These are phyloP conservation scores for Columbina picui DNA, from an alignment of 2,113 vertebrate genomes.

Conservation along the genomic window DNA sequence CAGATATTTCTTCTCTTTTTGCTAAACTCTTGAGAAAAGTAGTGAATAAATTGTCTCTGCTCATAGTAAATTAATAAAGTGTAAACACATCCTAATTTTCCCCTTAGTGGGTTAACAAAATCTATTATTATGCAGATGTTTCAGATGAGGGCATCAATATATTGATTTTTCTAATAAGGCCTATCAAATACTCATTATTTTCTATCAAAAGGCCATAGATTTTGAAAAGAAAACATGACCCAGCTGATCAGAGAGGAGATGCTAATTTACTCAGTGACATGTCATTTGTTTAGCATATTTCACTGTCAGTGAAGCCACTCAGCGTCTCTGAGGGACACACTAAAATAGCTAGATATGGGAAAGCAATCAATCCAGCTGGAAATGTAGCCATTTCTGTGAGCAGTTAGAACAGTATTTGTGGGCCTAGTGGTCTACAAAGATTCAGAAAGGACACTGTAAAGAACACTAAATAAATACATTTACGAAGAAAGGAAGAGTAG, in stretches of 20 bases:
- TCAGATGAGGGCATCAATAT: slow-evolving; percentile 87
- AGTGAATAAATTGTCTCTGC: slow-evolving; percentile 47
- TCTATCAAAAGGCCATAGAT: slow-evolving; percentile 82
- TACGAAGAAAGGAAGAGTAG: background rate
- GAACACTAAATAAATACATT: background rate
- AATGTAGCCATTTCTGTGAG: slow-evolving; percentile 5
- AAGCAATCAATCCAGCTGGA: slow-evolving; percentile 27
- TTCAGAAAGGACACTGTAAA: background rate
- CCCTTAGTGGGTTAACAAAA: slow-evolving; percentile 85
- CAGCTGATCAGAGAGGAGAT: slow-evolving; percentile 86
- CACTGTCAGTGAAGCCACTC: slow-evolving; percentile 68
- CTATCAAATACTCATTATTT: slow-evolving; percentile 95
- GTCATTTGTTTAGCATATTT: slow-evolving; percentile 77
- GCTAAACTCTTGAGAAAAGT: slow-evolving; percentile 44
- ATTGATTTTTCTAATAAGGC: slow-evolving; percentile 96
- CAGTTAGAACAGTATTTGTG: background rate
- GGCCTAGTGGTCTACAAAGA: background rate
- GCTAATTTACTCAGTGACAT: slow-evolving; percentile 79
- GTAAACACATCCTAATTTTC: slow-evolving; percentile 70
- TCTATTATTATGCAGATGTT: slow-evolving; percentile 88
- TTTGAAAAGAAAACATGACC: slow-evolving; percentile 85
- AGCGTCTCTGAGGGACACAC: slow-evolving; percentile 52
- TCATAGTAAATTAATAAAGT: slow-evolving; percentile 65
- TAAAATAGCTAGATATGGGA: slow-evolving; percentile 58
- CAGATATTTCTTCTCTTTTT: slow-evolving; percentile 10